Evolutionary conservation across 2,113 vertebrate species (phyloP).

Genomic region (Empidonax alnorum): DNA sequence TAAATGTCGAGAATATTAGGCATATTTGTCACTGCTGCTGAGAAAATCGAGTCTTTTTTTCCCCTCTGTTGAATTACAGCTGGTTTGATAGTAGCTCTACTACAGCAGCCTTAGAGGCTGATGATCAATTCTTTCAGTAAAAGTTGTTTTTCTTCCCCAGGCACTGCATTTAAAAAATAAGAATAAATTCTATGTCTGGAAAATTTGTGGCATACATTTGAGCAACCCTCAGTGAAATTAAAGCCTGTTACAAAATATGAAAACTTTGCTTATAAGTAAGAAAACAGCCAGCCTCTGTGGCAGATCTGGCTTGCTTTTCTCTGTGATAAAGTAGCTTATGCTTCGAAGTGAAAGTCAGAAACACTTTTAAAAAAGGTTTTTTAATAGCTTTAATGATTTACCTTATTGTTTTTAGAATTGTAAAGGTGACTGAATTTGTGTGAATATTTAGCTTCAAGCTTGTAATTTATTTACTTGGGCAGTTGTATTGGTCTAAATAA

Average conservation of each 20-base stretch:
- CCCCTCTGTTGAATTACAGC: constrained; percentile 8
- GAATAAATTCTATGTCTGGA: not conserved
- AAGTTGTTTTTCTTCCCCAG: constrained; percentile 18
- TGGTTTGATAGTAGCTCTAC: not conserved
- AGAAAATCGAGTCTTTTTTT: not conserved
- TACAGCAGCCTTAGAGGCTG: constrained; percentile 4
- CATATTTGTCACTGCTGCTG: constrained; percentile 18
- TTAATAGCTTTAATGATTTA: not conserved
- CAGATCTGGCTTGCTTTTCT: not conserved
- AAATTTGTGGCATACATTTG: not conserved
- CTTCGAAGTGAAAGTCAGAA: not conserved
- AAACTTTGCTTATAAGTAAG: not conserved
- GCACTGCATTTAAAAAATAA: constrained; percentile 6
- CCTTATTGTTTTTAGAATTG: not conserved
- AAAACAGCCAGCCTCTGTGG: not conserved
- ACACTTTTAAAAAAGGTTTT: not conserved
- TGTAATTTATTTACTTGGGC: not conserved
- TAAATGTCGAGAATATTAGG: constrained; percentile 33
- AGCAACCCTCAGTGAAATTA: not conserved
- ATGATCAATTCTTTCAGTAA: constrained; percentile 31
- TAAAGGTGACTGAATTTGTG: not conserved
- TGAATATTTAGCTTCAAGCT: not conserved
- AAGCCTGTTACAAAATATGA: not conserved
- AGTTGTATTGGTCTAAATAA: not conserved
- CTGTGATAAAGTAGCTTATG: not conserved